Evolutionary conservation across 2,113 vertebrate genomes (phyloP).

Genomic region (Dolichotis patagonum): DNA sequence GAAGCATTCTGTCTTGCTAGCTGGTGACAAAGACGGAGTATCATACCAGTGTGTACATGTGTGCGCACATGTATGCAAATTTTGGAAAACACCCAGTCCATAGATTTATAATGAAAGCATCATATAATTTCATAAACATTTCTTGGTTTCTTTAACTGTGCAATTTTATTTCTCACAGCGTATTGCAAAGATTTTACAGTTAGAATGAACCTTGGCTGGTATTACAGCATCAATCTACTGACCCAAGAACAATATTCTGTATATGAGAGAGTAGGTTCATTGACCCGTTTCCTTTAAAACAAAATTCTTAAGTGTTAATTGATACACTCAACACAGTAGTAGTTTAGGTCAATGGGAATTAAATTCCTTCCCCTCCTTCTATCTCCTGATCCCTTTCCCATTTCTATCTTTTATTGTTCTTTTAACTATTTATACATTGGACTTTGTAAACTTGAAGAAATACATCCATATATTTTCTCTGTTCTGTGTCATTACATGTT

Average conservation of each 20-base stretch:
- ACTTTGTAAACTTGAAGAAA: background rate
- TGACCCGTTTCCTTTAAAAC: background rate
- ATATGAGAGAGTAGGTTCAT: background rate
- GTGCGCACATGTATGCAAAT: background rate
- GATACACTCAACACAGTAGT: background rate
- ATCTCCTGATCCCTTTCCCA: background rate
- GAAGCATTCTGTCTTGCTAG: background rate
- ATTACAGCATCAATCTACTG: background rate
- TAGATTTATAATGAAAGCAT: background rate
- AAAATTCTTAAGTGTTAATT: background rate
- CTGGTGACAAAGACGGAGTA: background rate
- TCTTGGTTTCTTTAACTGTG: background rate
- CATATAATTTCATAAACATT: background rate
- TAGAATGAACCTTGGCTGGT: background rate
- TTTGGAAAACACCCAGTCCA: background rate
- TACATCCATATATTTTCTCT: background rate
- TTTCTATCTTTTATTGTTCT: background rate
- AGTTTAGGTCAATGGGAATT: background rate
- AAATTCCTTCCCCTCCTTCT: background rate
- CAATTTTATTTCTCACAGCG: background rate
- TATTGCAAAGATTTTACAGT: background rate
- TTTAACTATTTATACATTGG: background rate
- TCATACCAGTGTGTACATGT: accelerated
- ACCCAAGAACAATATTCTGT: background rate
- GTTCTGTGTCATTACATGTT: background rate